phyloP scores from a whole-genome alignment of 2,888 invertebrate species.

The Melinaea menophilus region DNA sequence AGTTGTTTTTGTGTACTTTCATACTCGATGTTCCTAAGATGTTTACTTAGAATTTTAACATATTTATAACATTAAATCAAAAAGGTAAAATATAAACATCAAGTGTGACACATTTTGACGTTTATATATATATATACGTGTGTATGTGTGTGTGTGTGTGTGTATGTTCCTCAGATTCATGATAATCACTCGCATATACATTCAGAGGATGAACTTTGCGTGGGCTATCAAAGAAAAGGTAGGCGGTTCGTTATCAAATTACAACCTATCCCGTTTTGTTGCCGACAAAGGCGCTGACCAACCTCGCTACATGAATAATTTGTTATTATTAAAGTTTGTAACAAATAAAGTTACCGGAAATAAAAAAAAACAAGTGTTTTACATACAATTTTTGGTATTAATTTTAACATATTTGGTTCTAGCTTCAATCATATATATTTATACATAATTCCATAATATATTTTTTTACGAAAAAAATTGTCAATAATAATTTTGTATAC shows the following conservation, averaged over 20 bases:
- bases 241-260: constrained; percentile 77
- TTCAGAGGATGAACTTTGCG: constrained; percentile 58
- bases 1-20: background rate
- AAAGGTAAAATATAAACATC: background rate
- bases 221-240: constrained; percentile 70
- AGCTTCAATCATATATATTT: background rate
- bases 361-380: no score
- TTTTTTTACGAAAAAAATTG: constrained; percentile 4
- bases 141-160: no score
- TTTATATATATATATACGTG: background rate
- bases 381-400: no score
- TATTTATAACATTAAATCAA: background rate
- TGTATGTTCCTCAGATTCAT: background rate
- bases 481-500: constrained; percentile 10
- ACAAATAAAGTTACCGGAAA: no score
- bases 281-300: constrained; percentile 67
- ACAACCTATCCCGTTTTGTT: constrained; percentile 73
- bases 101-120: background rate
- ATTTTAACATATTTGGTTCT: background rate
- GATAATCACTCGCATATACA: constrained; percentile 14
- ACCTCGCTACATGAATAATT: background rate
- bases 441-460: background rate
- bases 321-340: background rate
- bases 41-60: background rate
- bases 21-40: background rate